These are phyloP conservation scores for Phocoena phocoena DNA, from an alignment of 2,113 vertebrate genomes.

Conservation along the genomic window DNA sequence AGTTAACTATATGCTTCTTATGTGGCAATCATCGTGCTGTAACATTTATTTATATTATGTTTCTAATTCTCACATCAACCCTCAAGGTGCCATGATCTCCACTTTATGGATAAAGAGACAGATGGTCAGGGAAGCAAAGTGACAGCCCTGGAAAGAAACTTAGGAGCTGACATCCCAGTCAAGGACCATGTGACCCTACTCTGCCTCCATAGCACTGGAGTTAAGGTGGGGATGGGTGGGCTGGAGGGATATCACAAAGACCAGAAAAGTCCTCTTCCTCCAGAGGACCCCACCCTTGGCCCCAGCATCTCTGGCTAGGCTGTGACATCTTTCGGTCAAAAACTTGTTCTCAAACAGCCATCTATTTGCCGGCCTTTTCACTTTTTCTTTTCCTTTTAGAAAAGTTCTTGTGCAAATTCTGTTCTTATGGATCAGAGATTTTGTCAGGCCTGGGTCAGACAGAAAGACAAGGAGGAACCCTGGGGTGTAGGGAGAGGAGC, in stretches of 20 bases:
- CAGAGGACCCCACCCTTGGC: too few species aligned
- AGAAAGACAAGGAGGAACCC: neutral
- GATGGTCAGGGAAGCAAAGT: neutral
- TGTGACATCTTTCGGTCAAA: neutral
- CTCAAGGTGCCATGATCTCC: neutral
- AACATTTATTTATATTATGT: neutral
- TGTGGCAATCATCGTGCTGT: neutral
- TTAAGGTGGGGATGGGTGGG: neutral
- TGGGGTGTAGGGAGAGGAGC: neutral
- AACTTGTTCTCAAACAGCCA: neutral
- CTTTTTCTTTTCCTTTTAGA: neutral
- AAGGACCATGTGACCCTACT: neutral
- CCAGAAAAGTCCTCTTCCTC: neutral
- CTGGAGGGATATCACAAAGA: neutral
- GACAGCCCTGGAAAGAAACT: neutral
- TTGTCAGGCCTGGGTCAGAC: neutral
- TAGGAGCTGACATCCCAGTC: neutral
- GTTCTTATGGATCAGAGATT: neutral
- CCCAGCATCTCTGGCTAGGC: neutral
- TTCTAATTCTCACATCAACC: neutral
- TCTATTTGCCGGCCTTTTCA: neutral
- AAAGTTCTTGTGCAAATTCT: neutral
- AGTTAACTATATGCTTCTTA: neutral
- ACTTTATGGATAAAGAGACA: neutral
- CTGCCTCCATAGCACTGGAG: neutral